phyloP scores from a whole-genome alignment of 1,140 invertebrate genomes.

The Cheumatopsyche charites region DNA sequence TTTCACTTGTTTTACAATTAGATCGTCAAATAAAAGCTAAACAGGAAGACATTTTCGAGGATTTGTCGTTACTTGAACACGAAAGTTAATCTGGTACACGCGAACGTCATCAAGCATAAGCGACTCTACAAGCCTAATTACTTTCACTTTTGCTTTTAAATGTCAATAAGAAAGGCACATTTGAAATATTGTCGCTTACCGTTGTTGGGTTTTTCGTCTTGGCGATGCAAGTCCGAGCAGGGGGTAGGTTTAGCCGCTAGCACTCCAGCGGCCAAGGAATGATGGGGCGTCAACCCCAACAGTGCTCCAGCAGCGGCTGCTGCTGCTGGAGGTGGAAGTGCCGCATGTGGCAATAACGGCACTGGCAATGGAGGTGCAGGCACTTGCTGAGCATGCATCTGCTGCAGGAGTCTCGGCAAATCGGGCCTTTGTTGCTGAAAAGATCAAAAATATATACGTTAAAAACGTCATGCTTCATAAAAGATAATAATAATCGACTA shows the following conservation, averaged over 20 bases:
- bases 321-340: slow-evolving; percentile 64
- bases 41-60: too few relatives aligned
- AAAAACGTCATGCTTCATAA: background rate
- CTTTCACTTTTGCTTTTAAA: too few relatives aligned
- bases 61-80: too few relatives aligned
- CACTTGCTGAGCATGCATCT: slow-evolving; percentile 90
- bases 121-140: too few relatives aligned
- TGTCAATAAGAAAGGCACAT: too few relatives aligned
- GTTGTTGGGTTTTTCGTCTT: slow-evolving; percentile 71
- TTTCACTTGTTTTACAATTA: too few relatives aligned
- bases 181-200: slow-evolving; percentile 65
- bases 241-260: slow-evolving; percentile 66
- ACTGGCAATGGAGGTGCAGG: slow-evolving; percentile 75
- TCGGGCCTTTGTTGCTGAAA: slow-evolving; percentile 80
- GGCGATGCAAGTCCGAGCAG: slow-evolving; percentile 66
- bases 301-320: slow-evolving; percentile 65
- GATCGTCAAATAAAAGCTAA: too few relatives aligned
- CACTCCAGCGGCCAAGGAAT: slow-evolving; percentile 64
- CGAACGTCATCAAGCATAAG: too few relatives aligned
- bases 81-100: too few relatives aligned
- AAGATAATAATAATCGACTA: background rate
- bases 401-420: slow-evolving; percentile 77
- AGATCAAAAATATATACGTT: slow-evolving; percentile 47
- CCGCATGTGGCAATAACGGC: slow-evolving; percentile 71
- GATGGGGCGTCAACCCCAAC: slow-evolving; percentile 64